phyloP scores from a whole-genome alignment of 2,113 vertebrate genomes.

The Oriolus oriolus region DNA sequence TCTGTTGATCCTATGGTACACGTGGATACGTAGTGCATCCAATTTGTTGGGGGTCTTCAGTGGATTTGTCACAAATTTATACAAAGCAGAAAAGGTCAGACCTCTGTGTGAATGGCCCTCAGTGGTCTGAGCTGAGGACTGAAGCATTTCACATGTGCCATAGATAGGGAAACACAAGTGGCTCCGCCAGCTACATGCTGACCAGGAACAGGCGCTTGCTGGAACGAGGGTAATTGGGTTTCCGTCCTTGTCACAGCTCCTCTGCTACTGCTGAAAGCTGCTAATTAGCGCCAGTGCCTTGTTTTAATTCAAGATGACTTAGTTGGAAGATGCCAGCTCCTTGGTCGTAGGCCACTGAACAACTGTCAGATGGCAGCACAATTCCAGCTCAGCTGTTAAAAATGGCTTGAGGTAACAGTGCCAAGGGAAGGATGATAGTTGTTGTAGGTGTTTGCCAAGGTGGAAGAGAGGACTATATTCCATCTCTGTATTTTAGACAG shows the following conservation, averaged over 20 bases:
- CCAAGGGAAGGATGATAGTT: not conserved
- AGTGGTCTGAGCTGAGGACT: not conserved
- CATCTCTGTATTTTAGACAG: not conserved
- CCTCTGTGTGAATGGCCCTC: fast-evolving
- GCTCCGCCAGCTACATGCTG: not conserved
- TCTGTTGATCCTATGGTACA: fast-evolving
- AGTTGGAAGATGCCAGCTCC: not conserved
- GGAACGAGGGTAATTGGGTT: not conserved
- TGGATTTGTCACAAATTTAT: not conserved
- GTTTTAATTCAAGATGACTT: not conserved
- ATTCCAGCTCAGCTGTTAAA: not conserved
- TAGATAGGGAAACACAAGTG: not conserved
- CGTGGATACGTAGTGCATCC: fast-evolving
- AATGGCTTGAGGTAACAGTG: not conserved
- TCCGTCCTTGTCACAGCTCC: not conserved
- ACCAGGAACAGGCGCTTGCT: not conserved
- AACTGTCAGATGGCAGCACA: not conserved
- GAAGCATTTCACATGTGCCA: not conserved
- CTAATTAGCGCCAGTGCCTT: not conserved
- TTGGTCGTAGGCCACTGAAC: not conserved
- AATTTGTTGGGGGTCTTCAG: not conserved
- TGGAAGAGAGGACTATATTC: not conserved
- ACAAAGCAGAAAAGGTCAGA: not conserved
- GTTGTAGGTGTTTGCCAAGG: not conserved
- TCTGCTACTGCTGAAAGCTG: conserved; percentile 15